Conservation (phyloP, 2,113 vertebrate genomes). For the Eptatretus burgeri region DNA sequence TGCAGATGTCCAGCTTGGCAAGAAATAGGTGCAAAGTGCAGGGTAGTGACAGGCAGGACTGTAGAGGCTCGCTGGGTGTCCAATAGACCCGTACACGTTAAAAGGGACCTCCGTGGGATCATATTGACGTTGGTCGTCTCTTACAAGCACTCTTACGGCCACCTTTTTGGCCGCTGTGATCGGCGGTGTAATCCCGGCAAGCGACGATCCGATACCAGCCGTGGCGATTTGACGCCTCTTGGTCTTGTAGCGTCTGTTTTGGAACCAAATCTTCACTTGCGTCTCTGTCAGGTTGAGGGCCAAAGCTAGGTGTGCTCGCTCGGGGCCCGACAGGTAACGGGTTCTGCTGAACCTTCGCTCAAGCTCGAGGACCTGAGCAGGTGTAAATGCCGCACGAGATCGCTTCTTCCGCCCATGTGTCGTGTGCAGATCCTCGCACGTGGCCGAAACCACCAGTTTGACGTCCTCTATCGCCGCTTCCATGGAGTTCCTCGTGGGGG, state of each 20-base stretch:
- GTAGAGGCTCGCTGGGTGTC: too few relatives aligned
- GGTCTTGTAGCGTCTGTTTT: conserved; percentile 97
- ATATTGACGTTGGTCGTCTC: conserved; percentile 39
- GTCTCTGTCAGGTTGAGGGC: conserved; percentile 92
- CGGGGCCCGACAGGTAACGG: conserved; percentile 79
- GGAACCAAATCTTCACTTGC: conserved; percentile 98
- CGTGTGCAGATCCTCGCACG: too few relatives aligned
- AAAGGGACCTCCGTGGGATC: too few relatives aligned
- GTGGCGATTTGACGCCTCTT: conserved; percentile 62
- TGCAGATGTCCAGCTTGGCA: too few relatives aligned
- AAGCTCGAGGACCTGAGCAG: conserved; percentile 90
- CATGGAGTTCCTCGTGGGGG: too few relatives aligned
- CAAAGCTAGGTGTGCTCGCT: conserved; percentile 73
- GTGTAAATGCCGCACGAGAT: conserved; percentile 79
- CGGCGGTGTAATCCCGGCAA: neutral
- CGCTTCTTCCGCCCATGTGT: conserved; percentile 41
- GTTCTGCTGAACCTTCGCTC: conserved; percentile 95
- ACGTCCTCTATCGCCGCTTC: too few relatives aligned
- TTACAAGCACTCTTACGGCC: conserved; percentile 56
- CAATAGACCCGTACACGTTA: too few relatives aligned
- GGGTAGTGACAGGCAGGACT: too few relatives aligned
- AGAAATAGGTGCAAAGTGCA: too few relatives aligned
- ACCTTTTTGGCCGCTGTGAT: conserved; percentile 16
- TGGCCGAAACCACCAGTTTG: too few relatives aligned
- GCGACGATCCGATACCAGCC: too few relatives aligned